A percentile compares a stretch with the other conserved stretches of the same genome.
phyloP scores from a whole-genome alignment of 2,113 vertebrate species.

The Hydropotes inermis region DNA sequence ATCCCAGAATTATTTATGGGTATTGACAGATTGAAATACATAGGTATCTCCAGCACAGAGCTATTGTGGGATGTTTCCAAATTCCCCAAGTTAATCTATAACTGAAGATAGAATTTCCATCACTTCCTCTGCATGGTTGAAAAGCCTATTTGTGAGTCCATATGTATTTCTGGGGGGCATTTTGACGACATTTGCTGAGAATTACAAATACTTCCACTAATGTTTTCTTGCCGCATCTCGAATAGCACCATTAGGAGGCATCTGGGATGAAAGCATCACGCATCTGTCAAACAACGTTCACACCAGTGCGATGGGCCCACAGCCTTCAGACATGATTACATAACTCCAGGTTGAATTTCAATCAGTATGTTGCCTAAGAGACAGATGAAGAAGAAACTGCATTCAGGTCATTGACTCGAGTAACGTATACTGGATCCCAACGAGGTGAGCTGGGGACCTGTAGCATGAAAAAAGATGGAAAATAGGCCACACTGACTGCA shows the following conservation, averaged over 20 bases:
- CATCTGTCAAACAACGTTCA: neutral
- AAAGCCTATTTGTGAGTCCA: neutral
- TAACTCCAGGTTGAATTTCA: neutral
- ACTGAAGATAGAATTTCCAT: neutral
- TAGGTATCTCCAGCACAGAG: neutral
- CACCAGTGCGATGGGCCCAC: neutral
- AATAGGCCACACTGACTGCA: accelerated
- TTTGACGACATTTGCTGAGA: neutral
- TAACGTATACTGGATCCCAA: no score
- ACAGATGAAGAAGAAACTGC: neutral
- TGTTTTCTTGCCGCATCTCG: neutral
- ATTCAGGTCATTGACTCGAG: accelerated
- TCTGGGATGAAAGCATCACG: neutral
- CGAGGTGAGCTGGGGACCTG: neutral
- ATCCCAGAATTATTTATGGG: neutral
- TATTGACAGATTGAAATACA: neutral
- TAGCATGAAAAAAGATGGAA: neutral
- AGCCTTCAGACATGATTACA: neutral
- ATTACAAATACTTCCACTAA: neutral
- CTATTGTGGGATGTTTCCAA: neutral
- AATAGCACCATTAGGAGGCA: neutral
- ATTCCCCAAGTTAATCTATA: slow-evolving; percentile 46
- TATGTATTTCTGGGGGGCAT: neutral
- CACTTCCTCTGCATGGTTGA: neutral
- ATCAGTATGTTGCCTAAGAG: neutral